These are phyloP conservation scores for Dipodomys spectabilis DNA, from an alignment of 2,113 vertebrate genomes.

Conservation along the genomic window DNA sequence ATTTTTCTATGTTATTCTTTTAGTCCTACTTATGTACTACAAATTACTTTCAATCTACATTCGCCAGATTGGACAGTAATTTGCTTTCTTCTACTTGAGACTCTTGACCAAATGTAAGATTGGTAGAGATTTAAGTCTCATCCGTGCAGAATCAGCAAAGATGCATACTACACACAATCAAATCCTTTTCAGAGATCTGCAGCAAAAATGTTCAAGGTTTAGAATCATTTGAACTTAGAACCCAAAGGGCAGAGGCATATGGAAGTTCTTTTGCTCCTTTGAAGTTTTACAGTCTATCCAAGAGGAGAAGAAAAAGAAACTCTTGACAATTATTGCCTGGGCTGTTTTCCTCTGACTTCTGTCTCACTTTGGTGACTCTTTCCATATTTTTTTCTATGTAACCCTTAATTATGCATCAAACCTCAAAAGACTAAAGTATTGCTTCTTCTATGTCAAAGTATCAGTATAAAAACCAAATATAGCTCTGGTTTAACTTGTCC, in stretches of 20 bases:
- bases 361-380: constrained; percentile 44
- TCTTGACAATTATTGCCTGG: constrained; percentile 28
- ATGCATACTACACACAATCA: background rate
- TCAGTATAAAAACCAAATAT: constrained; percentile 53
- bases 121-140: background rate
- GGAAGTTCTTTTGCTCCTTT: background rate
- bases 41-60: background rate
- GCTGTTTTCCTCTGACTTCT: constrained; percentile 50
- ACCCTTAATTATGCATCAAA: constrained; percentile 46
- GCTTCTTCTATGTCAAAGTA: background rate
- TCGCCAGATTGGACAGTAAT: background rate
- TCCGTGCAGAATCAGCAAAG: background rate
- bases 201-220: constrained; percentile 4
- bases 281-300: background rate
- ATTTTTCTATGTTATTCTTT: background rate
- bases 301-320: constrained; percentile 26
- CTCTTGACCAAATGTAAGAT: background rate
- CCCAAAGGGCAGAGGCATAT: background rate
- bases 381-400: background rate
- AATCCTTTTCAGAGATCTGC: constrained; percentile 16
- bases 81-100: constrained; percentile 13
- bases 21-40: background rate
- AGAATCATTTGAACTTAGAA: constrained; percentile 5
- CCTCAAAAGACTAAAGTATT: constrained; percentile 42
- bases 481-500: constrained; percentile 50